Percentiles rank a stretch among this genome's conserved stretches.
phyloP scores from a whole-genome alignment of 37 sponge, comb jelly and placozoan genomes.

The Ianthella basta region DNA sequence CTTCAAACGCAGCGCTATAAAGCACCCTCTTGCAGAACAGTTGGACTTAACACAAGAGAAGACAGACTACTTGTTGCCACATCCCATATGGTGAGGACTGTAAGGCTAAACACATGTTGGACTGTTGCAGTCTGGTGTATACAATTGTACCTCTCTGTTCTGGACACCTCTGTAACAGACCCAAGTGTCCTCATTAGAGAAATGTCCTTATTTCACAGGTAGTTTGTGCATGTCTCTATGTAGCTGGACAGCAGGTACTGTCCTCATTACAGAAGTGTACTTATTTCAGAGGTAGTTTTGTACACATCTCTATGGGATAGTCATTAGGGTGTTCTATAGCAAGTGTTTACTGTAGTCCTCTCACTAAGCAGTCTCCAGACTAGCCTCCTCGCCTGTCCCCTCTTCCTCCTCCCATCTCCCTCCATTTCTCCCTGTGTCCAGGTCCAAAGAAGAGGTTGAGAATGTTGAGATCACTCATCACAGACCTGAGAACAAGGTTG shows the following conservation, averaged over 20 bases:
- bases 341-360: too few species aligned
- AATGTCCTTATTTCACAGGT: too few species aligned
- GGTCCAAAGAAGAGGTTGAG: conserved; percentile 65
- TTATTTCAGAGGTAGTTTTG: background rate
- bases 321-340: too few species aligned
- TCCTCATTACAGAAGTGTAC: background rate
- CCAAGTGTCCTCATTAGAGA: too few species aligned
- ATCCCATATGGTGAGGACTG: conserved; percentile 74
- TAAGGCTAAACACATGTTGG: background rate
- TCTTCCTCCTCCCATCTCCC: too few species aligned
- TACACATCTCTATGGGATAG: too few species aligned
- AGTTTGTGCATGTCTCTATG: too few species aligned
- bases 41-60: background rate
- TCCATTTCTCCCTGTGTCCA: background rate
- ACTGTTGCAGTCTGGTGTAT: background rate
- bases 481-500: conserved; percentile 47
- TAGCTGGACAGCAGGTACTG: too few species aligned
- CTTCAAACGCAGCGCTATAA: conserved; percentile 58
- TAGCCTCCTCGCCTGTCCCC: too few species aligned
- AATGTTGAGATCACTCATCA: conserved; percentile 66
- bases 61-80: conserved; percentile 64
- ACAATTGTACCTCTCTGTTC: background rate
- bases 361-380: too few species aligned
- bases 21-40: conserved; percentile 57
- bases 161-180: too few species aligned